phyloP scores from a whole-genome alignment of 2,888 invertebrate species.

The Drosophila kanekoi region DNA sequence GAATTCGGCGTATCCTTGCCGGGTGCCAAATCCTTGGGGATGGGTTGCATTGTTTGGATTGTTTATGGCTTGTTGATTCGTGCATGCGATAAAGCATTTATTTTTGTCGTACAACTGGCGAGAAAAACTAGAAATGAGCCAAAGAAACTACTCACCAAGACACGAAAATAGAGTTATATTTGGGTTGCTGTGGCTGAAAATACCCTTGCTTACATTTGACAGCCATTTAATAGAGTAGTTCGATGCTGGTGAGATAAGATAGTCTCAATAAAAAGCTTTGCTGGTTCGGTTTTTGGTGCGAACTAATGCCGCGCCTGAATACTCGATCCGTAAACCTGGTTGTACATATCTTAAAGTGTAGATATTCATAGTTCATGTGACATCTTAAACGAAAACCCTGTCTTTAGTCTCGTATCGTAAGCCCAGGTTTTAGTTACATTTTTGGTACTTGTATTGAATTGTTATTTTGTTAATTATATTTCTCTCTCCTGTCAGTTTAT shows the following conservation, averaged over 20 bases:
- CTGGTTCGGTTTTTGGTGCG: no score
- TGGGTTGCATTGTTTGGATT: constrained; percentile 49
- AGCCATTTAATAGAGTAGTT: background rate
- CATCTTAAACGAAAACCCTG: no score
- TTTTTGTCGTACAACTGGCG: constrained; percentile 48
- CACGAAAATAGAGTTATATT: background rate
- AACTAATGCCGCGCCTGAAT: no score
- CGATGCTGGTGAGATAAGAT: background rate
- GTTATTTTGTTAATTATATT: no score
- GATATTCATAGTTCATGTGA: no score
- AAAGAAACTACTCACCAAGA: background rate
- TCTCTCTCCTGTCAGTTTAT: no score
- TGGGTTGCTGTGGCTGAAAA: background rate
- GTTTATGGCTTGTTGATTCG: constrained; percentile 75
- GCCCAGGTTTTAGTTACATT: no score
- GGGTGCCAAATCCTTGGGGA: constrained; percentile 41
- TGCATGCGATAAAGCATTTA: constrained; percentile 67
- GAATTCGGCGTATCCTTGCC: constrained; percentile 37
- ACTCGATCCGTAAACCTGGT: no score
- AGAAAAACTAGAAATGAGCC: constrained; percentile 4
- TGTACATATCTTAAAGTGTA: no score
- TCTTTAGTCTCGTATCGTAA: no score
- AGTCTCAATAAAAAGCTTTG: no score
- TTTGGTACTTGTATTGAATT: no score
- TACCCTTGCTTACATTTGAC: background rate